Evolutionary conservation across 23 tunicate genomes (phyloP).

Genomic region (Ascidia mentula): DNA sequence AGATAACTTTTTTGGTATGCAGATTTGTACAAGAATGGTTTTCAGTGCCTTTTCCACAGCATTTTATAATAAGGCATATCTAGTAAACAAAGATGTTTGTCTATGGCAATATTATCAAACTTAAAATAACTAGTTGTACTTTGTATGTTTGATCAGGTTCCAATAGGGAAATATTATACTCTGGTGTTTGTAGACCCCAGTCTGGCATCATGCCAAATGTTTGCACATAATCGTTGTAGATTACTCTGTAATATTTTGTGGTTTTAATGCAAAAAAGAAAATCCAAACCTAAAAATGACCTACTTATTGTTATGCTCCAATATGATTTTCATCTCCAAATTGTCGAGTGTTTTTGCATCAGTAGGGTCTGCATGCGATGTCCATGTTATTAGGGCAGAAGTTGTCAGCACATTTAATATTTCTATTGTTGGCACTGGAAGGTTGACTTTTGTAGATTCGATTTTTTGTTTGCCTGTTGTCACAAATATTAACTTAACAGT

Average conservation of each 20-base stretch:
- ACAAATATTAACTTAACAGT: not conserved
- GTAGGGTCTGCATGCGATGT: not conserved
- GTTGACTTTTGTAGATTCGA: not conserved
- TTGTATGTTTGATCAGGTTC: conserved; percentile 33
- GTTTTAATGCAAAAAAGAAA: too few species aligned
- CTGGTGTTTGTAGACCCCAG: conserved; percentile 9
- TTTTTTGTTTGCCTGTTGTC: not conserved
- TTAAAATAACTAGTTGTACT: conserved; percentile 10
- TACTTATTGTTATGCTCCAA: conserved; percentile 32
- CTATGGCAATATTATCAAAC: not conserved
- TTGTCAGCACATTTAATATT: conserved; percentile 17
- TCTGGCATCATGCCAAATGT: conserved; percentile 6
- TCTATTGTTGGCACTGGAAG: conserved; percentile 17
- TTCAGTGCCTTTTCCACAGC: not conserved
- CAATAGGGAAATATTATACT: conserved; percentile 35
- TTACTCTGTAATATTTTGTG: conserved; percentile 14
- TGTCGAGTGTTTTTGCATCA: not conserved
- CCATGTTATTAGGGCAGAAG: conserved; percentile 37
- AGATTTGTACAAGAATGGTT: not conserved
- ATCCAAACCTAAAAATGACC: not conserved
- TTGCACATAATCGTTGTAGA: conserved; percentile 3
- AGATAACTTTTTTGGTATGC: not conserved
- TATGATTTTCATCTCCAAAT: conserved; percentile 16
- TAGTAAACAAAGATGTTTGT: not conserved
- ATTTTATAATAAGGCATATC: not conserved